Evolutionary conservation across 2,888 invertebrate genomes (phyloP), one percentile per base, ranked within the genome.

Genomic region (Limnephilus marmoratus): DNA sequence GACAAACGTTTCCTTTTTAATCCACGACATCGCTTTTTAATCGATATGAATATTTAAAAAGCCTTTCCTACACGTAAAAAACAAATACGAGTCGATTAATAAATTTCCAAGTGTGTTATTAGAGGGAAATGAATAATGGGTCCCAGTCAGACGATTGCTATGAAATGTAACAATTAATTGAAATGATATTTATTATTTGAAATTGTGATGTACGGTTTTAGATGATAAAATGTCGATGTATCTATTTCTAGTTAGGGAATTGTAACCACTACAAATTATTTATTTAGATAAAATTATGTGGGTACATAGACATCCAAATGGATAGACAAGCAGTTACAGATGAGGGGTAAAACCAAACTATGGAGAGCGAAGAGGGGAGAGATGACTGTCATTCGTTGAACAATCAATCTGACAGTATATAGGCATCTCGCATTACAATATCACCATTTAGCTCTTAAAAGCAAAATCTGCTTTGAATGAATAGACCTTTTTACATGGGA

Each of bases 91-190:
- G 86, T 24, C 90, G 82, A 92, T 83, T 85, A 85, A 91, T 91
- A 91, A 87, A 92, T 87, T 90, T 68, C 90, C 81, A 53, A 92
- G 83, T 85, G 49, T 90, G 81, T 92, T 87, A 92, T 85, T 85
- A 90, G 81, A 90, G 53, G 87, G 82, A 90, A 68, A 85, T 91
- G 91, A 91, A 53, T 90, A 83, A 90, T 90, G 90, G 83, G 53
- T n/a, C 18, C 53, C 34, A 34, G 81, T 82, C 83, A 94, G 94
- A 94, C 94, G 95, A 95, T 95, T 94, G 34, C 37, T 88, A 24
- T 3, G 12, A 68, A 88, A 88, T 88, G 68, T 88, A 88, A 88
- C 88, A 88, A 29, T 88, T 68, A 88, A 88, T 88, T 68, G 88
- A 88, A 88, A 88, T 88, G 88, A 88, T 88, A 88, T 88, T 88